Evolutionary conservation across 2,888 invertebrate genomes (phyloP), one percentile per base, ranked within the genome.

Genomic region (Alcis repandata): DNA sequence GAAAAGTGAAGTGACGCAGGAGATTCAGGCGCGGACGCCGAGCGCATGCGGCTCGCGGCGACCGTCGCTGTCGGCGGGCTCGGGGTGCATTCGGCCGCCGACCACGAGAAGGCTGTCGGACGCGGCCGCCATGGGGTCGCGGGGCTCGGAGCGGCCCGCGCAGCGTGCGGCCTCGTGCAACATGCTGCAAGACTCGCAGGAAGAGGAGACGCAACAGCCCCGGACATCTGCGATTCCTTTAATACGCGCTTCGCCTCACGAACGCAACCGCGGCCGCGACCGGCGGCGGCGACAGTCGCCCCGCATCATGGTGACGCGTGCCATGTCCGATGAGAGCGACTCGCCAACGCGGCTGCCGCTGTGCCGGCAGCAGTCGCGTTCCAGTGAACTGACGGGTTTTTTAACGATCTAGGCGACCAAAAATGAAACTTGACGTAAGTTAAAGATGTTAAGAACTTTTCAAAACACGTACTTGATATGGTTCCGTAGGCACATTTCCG

Each of bases 1-100:
- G 2, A 96, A 96, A 85, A 96, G 95, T 79, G 97, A 97, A 83
- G 95, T 97, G 49, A 96, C 96, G 69, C 96, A 96, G 80, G 97
- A 97, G 85, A 97, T 97, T 69, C 96, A 97, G 84, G 97, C 97
- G 4, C 91, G 97, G 69, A 97, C 97, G 1, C 97, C 97, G 3
- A 96, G 96, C 68, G 96, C 95, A 0, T 96, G 96, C 68, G 97
- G 96, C 0, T 96, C 96, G 0, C 92, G 96, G 58, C 90, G 96
- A 52, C 96, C 96, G 0, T 96, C 96, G 0, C 87, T 96, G 53
- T 96, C 95, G 2, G 95, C 93, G 79, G 86, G 95, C 74, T 80
- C 93, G 0, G 92, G 92, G 1, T 88, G 90, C 67, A 86, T 92
- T 53, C 82, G 92, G 54, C 92, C 91, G 13, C 91, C 88, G 17